Base-by-base conservation (phyloP, 2,797 vertebrate genomes). In the Myotis planiceps region DNA sequence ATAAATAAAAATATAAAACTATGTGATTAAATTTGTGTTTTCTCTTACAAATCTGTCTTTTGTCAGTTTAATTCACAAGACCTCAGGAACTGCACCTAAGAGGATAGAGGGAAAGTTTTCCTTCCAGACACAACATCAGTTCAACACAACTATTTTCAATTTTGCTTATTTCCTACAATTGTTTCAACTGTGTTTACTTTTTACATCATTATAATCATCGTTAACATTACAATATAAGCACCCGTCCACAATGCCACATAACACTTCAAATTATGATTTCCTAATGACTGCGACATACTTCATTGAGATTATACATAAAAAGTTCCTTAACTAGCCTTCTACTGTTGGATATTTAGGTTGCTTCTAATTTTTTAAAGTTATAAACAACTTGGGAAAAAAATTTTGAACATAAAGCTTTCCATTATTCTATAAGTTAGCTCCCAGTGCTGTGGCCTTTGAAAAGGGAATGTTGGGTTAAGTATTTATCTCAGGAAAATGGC, bases 151-250 rank as follows among this genome's bases (percentile, higher is more conserved):
- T 49, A 32, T 75, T 66, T 39, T 66, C 37, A 75, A 1, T 58
- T 92, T 76, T 94, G 58, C 18, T 10, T 47, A 74, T 75, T 78
- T 88, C 78, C 82, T 82, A 76, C 37, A 71, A 65, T 49, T 65
- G 58, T 90, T 72, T 78, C 76, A 91, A 47, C 25, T 63, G 74
- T 4, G 42, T 51, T 92, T 94, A 81, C 23, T 89, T 88, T 85
- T 65, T 85, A 75, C 19, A 58, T 82, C 71, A 60, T 51, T 53
- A 32, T 27, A 85, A 88, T 88, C 19, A 47, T 71, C 23, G n/a
- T 51, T 80, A 75, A 79, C 39, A 91, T 74, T 27, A 18, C 23
- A 71, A 65, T 37, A 21, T 18, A 86, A 78, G 14, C 25, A 72
- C 53, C 37, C 15, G 2, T 76, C 49, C 29, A 6, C 34, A 7